Base-by-base conservation (phyloP, 1,140 invertebrate genomes). In the Anagrus nilaparvatae region DNA sequence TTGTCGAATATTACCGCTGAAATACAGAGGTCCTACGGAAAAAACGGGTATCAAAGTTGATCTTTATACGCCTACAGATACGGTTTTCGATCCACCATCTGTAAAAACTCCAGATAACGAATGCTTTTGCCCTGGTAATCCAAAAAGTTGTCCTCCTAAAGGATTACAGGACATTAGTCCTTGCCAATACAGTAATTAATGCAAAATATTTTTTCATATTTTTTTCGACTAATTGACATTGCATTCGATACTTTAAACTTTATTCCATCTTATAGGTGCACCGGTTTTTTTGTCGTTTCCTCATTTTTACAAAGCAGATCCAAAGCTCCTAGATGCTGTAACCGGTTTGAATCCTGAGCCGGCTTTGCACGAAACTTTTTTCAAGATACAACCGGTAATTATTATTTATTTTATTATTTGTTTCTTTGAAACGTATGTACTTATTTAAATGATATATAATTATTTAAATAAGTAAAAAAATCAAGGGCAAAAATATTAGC, bases 251-350 rank as follows among this genome's bases (percentile, higher is more conserved):
- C 19, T 37, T 40, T 16, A 27, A n/a, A 36, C 40, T 34, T 42
- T 24, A 13, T 12, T 25, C 18, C 20, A 23, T 27, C 19, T 75
- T 74, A 7, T 56, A 88, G 84, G 83, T 60, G 85, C 87, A 9
- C 87, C 89, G 0, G 79, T 92, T 2, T 87, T 84, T 49, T 58
- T 90, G 5, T 92, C 87, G 0, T 88, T 82, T 60, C 89, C 89
- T 5, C 89, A 94, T 60, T 94, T 91, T 63, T 84, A 82, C 46
- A 76, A 89, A 50, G 82, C 84, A 0, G 84, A 92, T 65, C 78
- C 79, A 0, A 69, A 69, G 27, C 73, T 92, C 1, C 55, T 81
- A 2, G 67, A 82, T 7, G 67, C 72, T 0, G 77, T 92, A 4
- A 78, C 80, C 44, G 89, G 88, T 7, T 60, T 94, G 1, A 72